Evolutionary conservation across 2,797 vertebrate species (phyloP), one percentile per base, ranked within the genome.

Genomic region (Syngnathus acus): DNA sequence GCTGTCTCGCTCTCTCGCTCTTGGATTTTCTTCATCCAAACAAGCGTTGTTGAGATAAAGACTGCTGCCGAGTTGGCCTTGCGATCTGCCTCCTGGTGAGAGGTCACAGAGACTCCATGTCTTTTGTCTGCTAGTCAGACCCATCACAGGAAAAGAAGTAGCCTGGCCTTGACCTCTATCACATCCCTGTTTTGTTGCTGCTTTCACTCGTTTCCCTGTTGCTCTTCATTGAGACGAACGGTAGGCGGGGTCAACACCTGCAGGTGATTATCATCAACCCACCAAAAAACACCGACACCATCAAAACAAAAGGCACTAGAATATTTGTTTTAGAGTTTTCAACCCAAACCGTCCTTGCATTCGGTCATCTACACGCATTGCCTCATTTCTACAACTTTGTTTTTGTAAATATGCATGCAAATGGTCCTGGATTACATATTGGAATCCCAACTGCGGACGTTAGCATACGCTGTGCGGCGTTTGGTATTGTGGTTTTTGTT

Each of bases 1-100:
- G 64, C 21, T 10, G 57, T 63, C 50, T 66, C 68, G 67, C 61
- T 76, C 73, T 73, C 63, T 71, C 26, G 0, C 67, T 69, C 53
- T 59, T 51, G 59, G 40, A 43, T 62, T 62, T 13, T 62, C 23
- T 62, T 43, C n/a, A 13, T 21, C 32, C 11, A 7, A 62, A 62
- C 13, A 23, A n/a, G 1, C 3, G n/a, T 11, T 26, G 40, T 23
- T 45, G n/a, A 43, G 40, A 62, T 45, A 43, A 62, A 62, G 40
- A 62, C n/a, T 43, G 26, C 26, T 5, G 38, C 2, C n/a, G 14
- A 62, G n/a, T 61, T 9, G n/a, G 39, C 59, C 9, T 60, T 21
- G 58, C 4, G 17, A n/a, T 11, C 21, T 5, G 6, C 21, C 53
- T 23, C 21, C 21, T 26, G 21, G 21, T 23, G 26, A 54, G 53